phyloP scores from a whole-genome alignment of 2,888 invertebrate genomes.

The Smittia sp. region DNA sequence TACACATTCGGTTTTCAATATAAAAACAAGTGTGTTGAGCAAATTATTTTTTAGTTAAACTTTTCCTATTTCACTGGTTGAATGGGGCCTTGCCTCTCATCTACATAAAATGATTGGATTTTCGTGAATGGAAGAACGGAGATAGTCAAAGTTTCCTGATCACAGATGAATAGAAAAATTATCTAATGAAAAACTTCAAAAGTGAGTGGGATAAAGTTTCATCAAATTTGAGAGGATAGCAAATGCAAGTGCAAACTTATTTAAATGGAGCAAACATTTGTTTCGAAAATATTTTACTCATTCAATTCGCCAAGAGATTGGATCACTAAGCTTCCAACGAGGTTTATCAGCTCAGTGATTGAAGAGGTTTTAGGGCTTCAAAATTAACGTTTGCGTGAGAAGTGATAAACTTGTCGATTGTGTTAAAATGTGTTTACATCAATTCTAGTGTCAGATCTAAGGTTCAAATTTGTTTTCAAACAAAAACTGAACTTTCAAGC shows the following conservation, averaged over 20 bases:
- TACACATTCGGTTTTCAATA: not conserved
- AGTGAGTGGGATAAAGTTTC: conserved; percentile 32
- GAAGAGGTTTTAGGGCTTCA: no score
- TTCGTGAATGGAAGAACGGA: not conserved
- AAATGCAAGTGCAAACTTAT: conserved; percentile 20
- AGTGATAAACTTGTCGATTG: no score
- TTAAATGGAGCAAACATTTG: not conserved
- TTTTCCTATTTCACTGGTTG: not conserved
- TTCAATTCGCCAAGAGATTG: not conserved
- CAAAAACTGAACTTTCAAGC: no score
- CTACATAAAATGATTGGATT: conserved; percentile 41
- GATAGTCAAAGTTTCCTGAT: conserved; percentile 7
- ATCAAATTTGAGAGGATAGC: not conserved
- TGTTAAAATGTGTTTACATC: no score
- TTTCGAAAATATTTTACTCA: not conserved
- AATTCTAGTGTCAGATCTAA: no score
- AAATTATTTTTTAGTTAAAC: conserved; percentile 32
- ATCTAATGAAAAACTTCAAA: conserved; percentile 36
- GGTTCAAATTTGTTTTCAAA: no score
- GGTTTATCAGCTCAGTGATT: no score
- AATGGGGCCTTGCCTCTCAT: conserved; percentile 11
- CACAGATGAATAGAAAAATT: conserved; percentile 32
- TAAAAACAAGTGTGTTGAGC: conserved; percentile 17
- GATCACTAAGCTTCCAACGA: no score
- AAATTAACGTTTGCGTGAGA: no score